Base-by-base conservation (phyloP, 1,140 invertebrate species). In the Hirudo medicinalis region DNA sequence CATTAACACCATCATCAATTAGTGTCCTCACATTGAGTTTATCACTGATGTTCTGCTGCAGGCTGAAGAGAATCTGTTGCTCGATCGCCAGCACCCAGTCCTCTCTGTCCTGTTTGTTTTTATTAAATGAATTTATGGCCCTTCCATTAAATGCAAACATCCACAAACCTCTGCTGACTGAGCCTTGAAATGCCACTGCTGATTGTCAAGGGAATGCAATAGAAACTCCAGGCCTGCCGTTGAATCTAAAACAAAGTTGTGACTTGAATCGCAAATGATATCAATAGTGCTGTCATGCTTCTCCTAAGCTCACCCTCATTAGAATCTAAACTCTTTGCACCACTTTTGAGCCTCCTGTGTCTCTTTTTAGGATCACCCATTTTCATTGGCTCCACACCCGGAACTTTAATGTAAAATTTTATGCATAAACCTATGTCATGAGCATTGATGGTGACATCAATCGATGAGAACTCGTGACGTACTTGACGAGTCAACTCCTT, bases 101-200 rank as follows among this genome's bases (percentile, higher is more conserved):
- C 78, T 97, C 94, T 49, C 94, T 84, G 78, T 97, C 93, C 78
- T 83, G 69, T 15, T 75, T 74, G 54, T 55, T 72, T 29, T 27
- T 6, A 40, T 25, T n/a, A 57, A 57, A 57, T 63, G 29, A 20
- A 63, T 32, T 63, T 49, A 49, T 40, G 11, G n/a, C n/a, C n/a
- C n/a, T 40, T 40, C 4, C 40, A 49, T 15, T 49, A 15, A 49
- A 15, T 8, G 15, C 13, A 49, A 49, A 49, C 54, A 57, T 22
- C 57, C 11, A 29, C 76, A 78, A 78, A 83, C 83, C 75, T 94
- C 94, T 2, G 87, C 87, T 78, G 86, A 91, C 60, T 86, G 86
- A 17, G 94, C 95, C 82, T 97, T 93, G 84, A 97, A 98, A 78
- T 94, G 91, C 94, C 94, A 98, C 67, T 92, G 89, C 84, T 96